These are phyloP conservation scores for Okapia johnstoni DNA, from an alignment of 2,113 vertebrate species.

Conservation along the genomic window DNA sequence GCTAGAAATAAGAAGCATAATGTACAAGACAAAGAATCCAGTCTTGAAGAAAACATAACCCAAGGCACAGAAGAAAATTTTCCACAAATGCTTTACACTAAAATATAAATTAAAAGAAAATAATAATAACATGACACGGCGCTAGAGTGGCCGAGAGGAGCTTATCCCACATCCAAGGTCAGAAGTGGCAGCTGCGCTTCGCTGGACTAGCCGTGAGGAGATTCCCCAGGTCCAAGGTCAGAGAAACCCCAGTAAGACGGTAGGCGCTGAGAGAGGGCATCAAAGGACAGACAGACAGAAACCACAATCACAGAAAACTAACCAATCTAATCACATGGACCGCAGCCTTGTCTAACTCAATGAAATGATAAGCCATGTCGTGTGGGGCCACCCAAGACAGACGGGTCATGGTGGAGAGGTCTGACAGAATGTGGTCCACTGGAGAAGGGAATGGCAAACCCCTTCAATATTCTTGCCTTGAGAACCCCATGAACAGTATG, in stretches of 20 bases:
- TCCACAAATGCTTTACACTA: not conserved
- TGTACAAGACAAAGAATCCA: not conserved
- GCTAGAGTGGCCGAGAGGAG: accelerated
- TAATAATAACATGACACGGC: accelerated
- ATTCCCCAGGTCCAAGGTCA: not conserved
- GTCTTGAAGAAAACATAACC: not conserved
- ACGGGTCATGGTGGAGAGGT: not conserved
- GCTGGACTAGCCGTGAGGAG: not conserved
- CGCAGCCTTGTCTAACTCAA: not conserved
- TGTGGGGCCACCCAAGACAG: not conserved
- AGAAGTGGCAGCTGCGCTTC: not conserved
- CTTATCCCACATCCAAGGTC: not conserved
- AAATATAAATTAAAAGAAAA: not conserved
- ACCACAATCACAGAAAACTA: not conserved
- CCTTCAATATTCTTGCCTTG: not conserved
- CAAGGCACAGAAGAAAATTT: not conserved
- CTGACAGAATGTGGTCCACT: not conserved
- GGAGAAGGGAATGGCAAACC: not conserved
- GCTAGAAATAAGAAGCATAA: not conserved
- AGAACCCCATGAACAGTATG: not conserved
- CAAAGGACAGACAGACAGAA: not conserved
- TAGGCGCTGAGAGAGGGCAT: not conserved
- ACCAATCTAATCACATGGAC: not conserved
- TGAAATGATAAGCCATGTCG: not conserved
- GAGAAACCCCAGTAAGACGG: not conserved